Percentiles rank a stretch among this genome's conserved stretches.
Evolutionary conservation across 2,888 invertebrate genomes (phyloP).

Genomic region (Eudasyphora cyanicolor): DNA sequence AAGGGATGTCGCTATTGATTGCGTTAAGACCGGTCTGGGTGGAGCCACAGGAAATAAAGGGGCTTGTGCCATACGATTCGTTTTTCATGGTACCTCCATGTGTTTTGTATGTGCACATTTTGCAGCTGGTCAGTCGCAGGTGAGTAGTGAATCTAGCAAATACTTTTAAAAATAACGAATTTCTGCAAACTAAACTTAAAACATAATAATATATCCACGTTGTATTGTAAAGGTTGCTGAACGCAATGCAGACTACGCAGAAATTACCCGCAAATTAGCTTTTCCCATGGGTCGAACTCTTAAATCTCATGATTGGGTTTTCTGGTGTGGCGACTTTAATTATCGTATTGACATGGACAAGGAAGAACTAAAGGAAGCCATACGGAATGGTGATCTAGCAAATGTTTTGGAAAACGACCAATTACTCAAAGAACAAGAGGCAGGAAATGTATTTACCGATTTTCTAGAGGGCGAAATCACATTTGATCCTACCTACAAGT

Average conservation of each 20-base stretch:
- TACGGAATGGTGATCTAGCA: conserved; percentile 84
- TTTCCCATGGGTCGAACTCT: conserved; percentile 96
- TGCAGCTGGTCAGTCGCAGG: conserved; percentile 98
- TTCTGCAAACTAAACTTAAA: no score
- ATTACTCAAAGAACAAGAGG: conserved; percentile 88
- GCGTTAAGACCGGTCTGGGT: conserved; percentile 98
- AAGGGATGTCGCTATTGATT: conserved; percentile 95
- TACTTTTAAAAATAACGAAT: not conserved
- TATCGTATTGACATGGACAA: conserved; percentile 98
- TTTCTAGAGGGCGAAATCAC: conserved; percentile 95
- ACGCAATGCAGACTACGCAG: conserved; percentile 97
- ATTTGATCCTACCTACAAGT: conserved; percentile 99
- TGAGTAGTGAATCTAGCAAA: conserved; percentile 77
- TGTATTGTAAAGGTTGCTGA: conserved; percentile 82
- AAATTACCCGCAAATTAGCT: conserved; percentile 94
- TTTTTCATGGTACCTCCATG: conserved; percentile 94
- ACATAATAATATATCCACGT: no score
- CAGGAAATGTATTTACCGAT: conserved; percentile 93
- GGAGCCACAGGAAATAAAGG: conserved; percentile 99
- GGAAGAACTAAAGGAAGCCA: conserved; percentile 93
- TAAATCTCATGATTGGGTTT: conserved; percentile 97
- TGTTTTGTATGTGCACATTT: conserved; percentile 99
- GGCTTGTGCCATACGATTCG: conserved; percentile 94
- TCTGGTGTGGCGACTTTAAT: conserved; percentile 99
- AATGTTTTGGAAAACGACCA: conserved; percentile 93